A percentile compares a stretch with the other conserved stretches of the same genome.
Conservation (phyloP, 2,888 invertebrate species). For the Sinhomidia bicolor region DNA sequence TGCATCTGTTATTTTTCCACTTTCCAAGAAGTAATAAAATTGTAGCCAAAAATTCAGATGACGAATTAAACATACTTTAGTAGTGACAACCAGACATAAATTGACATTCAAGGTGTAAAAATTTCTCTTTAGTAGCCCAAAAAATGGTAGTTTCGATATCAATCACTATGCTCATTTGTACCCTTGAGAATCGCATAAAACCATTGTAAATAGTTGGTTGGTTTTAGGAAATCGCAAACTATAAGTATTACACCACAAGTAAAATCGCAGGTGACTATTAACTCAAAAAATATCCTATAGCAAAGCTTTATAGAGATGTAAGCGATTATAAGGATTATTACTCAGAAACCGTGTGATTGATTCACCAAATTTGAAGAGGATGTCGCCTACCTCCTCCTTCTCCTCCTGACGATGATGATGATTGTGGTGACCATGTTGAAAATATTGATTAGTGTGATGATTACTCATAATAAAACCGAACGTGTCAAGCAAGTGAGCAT, state of each 20-base stretch:
- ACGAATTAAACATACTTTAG: too few species aligned
- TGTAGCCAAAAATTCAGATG: too few species aligned
- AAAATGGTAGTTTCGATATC: background rate
- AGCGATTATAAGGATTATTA: conserved; percentile 17
- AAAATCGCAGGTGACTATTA: background rate
- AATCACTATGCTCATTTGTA: background rate
- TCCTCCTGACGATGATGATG: background rate
- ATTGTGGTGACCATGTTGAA: background rate
- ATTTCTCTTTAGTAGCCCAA: background rate
- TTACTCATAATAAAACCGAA: background rate
- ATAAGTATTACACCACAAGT: background rate
- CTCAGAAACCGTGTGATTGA: background rate
- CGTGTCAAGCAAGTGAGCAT: too few species aligned
- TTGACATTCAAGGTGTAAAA: too few species aligned
- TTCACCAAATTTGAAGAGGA: conserved; percentile 7
- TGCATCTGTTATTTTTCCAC: too few species aligned
- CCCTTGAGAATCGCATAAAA: conserved; percentile 47
- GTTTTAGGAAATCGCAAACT: background rate
- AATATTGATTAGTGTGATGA: conserved; percentile 12
- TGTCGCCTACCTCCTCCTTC: conserved; percentile 15
- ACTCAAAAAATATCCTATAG: background rate
- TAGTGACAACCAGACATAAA: too few species aligned
- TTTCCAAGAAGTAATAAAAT: too few species aligned
- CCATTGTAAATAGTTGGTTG: background rate
- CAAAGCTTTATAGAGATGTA: background rate